These are phyloP conservation scores for Pocota personata DNA, from an alignment of 2,888 invertebrate species.

Conservation along the genomic window DNA sequence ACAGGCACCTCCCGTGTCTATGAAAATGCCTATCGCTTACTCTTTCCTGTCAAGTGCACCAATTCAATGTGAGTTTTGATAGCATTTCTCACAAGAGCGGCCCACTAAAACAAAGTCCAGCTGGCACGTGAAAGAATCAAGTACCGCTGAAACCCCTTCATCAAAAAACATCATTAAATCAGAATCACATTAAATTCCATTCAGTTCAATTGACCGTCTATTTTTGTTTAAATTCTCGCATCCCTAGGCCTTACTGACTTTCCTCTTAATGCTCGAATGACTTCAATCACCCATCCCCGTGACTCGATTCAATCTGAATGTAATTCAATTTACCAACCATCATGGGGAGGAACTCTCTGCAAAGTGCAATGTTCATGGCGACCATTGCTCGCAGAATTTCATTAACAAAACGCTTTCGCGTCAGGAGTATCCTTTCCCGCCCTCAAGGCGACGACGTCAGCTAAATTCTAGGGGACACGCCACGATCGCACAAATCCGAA, in stretches of 20 bases:
- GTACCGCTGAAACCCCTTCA: background rate
- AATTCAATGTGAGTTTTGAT: no score
- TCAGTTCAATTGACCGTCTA: background rate
- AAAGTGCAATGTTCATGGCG: constrained; percentile 34
- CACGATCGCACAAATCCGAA: constrained; percentile 21
- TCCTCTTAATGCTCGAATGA: constrained; percentile 16
- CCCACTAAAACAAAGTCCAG: no score
- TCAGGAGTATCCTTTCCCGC: constrained; percentile 15
- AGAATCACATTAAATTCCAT: background rate
- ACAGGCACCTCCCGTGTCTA: no score
- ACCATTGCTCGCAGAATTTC: constrained; percentile 31
- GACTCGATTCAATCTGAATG: constrained; percentile 42
- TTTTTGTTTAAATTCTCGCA: background rate
- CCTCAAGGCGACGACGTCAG: constrained; percentile 10
- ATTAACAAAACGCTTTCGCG: constrained; percentile 47
- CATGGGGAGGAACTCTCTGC: background rate
- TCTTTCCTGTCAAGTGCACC: no score
- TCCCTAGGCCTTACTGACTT: constrained; percentile 3
- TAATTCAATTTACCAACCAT: constrained; percentile 56
- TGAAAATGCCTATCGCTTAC: no score
- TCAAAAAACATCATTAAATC: background rate
- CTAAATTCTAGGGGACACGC: constrained; percentile 15
- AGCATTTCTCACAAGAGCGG: no score
- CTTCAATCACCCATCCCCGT: constrained; percentile 49
- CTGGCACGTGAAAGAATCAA: no score